phyloP scores from a whole-genome alignment of 2,888 invertebrate species.

The Phalangium opilio region DNA sequence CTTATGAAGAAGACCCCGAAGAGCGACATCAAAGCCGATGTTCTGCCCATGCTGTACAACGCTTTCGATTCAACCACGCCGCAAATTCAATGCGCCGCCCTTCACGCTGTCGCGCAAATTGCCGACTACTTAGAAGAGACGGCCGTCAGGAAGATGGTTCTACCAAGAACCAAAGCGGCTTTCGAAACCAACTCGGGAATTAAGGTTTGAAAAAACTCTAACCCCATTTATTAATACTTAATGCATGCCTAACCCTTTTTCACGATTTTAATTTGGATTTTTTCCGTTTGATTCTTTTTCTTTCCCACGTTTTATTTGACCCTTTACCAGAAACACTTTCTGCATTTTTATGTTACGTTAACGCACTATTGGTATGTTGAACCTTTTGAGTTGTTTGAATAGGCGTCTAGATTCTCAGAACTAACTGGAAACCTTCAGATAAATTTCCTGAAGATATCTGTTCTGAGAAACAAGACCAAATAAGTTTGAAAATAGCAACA shows the following conservation, averaged over 20 bases:
- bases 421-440: too few species aligned
- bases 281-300: neutral
- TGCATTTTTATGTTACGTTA: too few species aligned
- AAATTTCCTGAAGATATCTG: too few species aligned
- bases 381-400: too few species aligned
- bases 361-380: too few species aligned
- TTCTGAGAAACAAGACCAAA: too few species aligned
- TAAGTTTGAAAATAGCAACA: too few species aligned
- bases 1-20: conserved; percentile 71
- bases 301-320: neutral
- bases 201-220: conserved; percentile 46
- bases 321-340: neutral
- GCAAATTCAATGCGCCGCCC: conserved; percentile 79
- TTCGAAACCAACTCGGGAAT: conserved; percentile 61
- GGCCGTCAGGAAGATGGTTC: conserved; percentile 57
- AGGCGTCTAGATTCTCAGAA: too few species aligned
- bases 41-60: conserved; percentile 69
- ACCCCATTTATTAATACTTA: too few species aligned
- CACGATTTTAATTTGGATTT: neutral
- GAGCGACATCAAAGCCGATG: conserved; percentile 60
- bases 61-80: conserved; percentile 75
- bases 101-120: conserved; percentile 71
- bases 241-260: too few species aligned
- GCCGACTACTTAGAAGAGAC: conserved; percentile 68
- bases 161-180: conserved; percentile 58